phyloP scores from a whole-genome alignment of 2,888 invertebrate species.

The Mechanitis messenoides region DNA sequence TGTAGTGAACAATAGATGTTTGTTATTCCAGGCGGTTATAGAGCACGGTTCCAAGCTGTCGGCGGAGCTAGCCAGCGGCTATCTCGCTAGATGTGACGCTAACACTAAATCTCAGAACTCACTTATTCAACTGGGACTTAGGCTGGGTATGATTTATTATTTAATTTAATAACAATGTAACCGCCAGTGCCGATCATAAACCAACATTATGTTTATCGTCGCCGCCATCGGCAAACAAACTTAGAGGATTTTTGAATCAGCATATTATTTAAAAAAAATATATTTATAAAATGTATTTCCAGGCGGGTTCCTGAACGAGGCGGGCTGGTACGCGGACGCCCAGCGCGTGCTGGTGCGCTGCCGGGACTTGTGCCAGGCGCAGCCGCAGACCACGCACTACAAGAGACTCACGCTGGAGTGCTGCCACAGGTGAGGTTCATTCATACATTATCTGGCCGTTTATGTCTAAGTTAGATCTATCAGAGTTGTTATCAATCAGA shows the following conservation, averaged over 20 bases:
- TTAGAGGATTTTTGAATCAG: no score
- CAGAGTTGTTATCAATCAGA: no score
- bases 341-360: constrained; percentile 83
- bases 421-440: constrained; percentile 82
- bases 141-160: constrained; percentile 58
- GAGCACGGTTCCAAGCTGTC: constrained; percentile 66
- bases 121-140: constrained; percentile 79
- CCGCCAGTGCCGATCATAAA: no score
- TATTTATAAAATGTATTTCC: no score
- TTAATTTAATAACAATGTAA: no score
- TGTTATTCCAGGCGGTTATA: constrained; percentile 56
- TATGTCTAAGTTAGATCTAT: no score
- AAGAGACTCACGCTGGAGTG: constrained; percentile 86
- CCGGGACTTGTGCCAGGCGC: constrained; percentile 78
- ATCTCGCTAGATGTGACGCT: constrained; percentile 49
- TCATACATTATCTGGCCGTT: no score
- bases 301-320: constrained; percentile 90
- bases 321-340: constrained; percentile 90
- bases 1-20: background rate
- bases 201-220: no score
- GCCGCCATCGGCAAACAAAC: background rate
- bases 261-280: no score
- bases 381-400: constrained; percentile 73
- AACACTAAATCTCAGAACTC: constrained; percentile 45
- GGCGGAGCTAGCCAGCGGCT: constrained; percentile 51